Percentiles rank a stretch among this genome's conserved stretches.
These are phyloP conservation scores for Trimorus sp. DNA, from an alignment of 2,888 invertebrate species.

Conservation along the genomic window DNA sequence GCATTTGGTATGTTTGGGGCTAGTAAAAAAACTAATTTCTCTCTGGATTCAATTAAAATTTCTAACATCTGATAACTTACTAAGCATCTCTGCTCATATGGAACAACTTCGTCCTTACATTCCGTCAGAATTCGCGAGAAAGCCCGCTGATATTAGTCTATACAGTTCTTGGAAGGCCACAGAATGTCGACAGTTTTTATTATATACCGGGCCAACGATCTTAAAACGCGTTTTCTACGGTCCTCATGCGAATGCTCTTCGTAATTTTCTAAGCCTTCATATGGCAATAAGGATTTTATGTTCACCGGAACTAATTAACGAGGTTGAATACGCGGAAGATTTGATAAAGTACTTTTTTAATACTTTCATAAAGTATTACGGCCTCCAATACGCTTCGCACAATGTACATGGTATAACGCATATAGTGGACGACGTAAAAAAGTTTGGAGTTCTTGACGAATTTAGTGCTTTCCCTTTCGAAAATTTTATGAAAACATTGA, in stretches of 20 bases:
- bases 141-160: background rate
- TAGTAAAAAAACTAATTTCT: background rate
- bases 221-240: background rate
- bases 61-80: background rate
- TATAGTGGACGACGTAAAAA: conserved; percentile 25
- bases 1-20: background rate
- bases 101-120: background rate
- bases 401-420: conserved; percentile 25
- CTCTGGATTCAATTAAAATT: background rate
- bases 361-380: background rate
- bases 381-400: background rate
- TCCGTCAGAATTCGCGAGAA: conserved; percentile 9
- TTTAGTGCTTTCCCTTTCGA: conserved; percentile 26
- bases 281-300: conserved; percentile 7
- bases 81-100: background rate
- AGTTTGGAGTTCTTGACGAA: conserved; percentile 15
- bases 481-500: conserved; percentile 23
- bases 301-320: background rate
- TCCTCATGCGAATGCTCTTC: too few species aligned
- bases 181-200: background rate
- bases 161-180: conserved; percentile 15
- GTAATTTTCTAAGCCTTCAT: background rate
- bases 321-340: conserved; percentile 26
- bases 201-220: background rate
- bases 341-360: conserved; percentile 37